phyloP scores from a whole-genome alignment of 2,797 vertebrate genomes.

The Sebastiscus albofasciatus region DNA sequence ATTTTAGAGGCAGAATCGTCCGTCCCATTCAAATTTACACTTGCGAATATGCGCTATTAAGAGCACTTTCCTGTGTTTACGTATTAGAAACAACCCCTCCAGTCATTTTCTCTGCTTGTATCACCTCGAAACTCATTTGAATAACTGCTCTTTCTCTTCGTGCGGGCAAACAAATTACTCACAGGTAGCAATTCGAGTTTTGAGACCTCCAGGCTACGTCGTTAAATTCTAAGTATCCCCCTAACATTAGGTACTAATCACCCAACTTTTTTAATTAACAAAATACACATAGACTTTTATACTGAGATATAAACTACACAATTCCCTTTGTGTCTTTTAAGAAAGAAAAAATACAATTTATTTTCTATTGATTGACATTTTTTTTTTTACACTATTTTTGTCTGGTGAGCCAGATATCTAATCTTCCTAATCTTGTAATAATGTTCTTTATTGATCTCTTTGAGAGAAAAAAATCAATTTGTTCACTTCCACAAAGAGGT shows the following conservation, averaged over 20 bases:
- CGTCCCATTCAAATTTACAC: not conserved
- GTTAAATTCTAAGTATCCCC: not conserved
- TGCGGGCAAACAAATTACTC: conserved; percentile 8
- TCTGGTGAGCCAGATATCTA: not conserved
- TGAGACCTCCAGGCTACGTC: not conserved
- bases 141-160: conserved; percentile 12
- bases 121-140: conserved; percentile 17
- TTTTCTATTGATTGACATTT: not conserved
- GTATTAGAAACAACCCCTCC: not conserved
- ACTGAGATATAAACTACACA: not conserved
- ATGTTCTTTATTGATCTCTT: not conserved
- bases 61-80: not conserved
- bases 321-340: not conserved
- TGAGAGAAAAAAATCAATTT: not conserved
- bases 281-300: not conserved
- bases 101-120: not conserved
- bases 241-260: not conserved
- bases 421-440: not conserved
- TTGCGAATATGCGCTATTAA: not conserved
- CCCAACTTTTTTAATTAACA: not conserved
- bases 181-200: conserved; percentile 22
- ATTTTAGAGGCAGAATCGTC: not conserved
- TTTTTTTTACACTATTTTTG: not conserved
- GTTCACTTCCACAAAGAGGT: not conserved
- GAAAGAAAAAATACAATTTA: not conserved